Evolutionary conservation across 2,888 invertebrate genomes (phyloP).

Genomic region (Leucophenga maculata): DNA sequence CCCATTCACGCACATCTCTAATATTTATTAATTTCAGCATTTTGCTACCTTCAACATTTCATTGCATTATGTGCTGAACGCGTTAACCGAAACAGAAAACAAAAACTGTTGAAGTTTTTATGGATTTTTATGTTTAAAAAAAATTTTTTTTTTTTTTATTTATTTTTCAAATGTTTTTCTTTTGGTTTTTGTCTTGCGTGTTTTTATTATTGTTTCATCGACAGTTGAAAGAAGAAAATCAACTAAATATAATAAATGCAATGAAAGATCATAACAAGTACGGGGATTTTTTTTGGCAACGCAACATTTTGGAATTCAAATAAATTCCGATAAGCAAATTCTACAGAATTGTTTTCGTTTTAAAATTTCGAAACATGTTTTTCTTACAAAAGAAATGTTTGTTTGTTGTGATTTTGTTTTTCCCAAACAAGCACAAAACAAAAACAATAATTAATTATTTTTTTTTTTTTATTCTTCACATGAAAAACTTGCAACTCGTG

Average conservation of each 20-base stretch:
- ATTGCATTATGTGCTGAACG: background rate
- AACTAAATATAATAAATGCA: background rate
- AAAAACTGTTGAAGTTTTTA: slow-evolving; percentile 14
- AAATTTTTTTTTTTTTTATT: background rate
- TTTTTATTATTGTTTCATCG: background rate
- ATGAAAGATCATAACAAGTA: background rate
- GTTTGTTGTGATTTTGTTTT: background rate
- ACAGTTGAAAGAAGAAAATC: background rate
- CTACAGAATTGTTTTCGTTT: slow-evolving; percentile 12
- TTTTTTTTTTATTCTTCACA: background rate
- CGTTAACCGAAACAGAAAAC: background rate
- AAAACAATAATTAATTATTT: no score
- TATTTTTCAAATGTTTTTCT: no score
- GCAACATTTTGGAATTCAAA: background rate
- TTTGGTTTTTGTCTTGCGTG: no score
- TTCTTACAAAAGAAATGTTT: slow-evolving; percentile 6
- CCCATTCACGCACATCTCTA: no score
- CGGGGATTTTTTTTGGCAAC: background rate
- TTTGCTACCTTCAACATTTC: background rate
- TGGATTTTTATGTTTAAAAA: slow-evolving; percentile 1
- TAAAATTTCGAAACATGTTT: background rate
- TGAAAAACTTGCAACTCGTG: background rate
- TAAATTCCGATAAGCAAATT: background rate
- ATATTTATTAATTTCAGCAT: no score
- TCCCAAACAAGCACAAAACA: background rate